Base-by-base conservation (phyloP, 1,140 invertebrate genomes). In the Proctacanthus coquilletti region DNA sequence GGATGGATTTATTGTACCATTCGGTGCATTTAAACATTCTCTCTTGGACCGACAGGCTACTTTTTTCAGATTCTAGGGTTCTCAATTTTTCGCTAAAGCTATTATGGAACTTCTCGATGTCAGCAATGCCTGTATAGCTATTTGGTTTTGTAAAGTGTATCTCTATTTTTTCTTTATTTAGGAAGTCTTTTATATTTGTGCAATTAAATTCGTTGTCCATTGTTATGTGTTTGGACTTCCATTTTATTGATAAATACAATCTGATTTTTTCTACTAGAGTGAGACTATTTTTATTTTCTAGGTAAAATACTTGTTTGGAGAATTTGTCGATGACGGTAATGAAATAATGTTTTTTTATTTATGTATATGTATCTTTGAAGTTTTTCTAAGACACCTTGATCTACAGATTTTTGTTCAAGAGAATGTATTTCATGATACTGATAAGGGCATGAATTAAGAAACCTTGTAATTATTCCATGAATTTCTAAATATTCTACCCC, bases 111-210 rank as follows among this genome's bases (percentile, higher is more conserved):
- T 39, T 33, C 23, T 44, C 39, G n/a, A 44, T 21, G 21, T 44
- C 38, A 9, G 38, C 15, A 41, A 34, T 44, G 13, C 42, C 42
- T 11, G 38, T 44, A 23, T 42, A 36, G 17, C 35, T 40, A 37
- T 44, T 40, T 9, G 42, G 39, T 38, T 44, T 44, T 18, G 42
- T 40, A 5, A 41, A 34, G 29, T 41, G 15, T 21, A 41, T 36
- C n/a, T n/a, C n/a, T n/a, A n/a, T n/a, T 4, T 32, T 21, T 36
- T 44, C 43, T 11, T 39, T 14, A 19, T 14, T 25, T 20, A 36
- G 36, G 25, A 41, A 41, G 15, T 42, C 15, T 18, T 35, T 39
- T 31, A 44, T 25, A 10, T 39, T 35, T 14, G 36, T 39, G 10
- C 21, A 18, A 32, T 36, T 41, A 18, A 44, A 41, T 42, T 40